Evolutionary conservation across 2,113 vertebrate species (phyloP), one percentile per base, ranked within the genome.

Genomic region (Rhodinocichla rosea): DNA sequence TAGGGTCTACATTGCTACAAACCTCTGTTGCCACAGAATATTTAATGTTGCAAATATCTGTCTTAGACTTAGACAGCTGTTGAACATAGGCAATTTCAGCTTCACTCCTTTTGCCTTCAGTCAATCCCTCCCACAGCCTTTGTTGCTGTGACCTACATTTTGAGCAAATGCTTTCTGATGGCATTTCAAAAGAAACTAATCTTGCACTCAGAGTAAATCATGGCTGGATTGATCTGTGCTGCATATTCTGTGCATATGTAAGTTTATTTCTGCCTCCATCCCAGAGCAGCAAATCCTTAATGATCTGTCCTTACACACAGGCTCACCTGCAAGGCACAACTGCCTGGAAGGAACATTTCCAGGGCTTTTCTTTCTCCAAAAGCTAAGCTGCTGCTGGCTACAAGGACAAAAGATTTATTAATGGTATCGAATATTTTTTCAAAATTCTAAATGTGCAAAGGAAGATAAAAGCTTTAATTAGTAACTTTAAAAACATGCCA

Each of bases 91-190:
- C 86, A 75, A 86, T 90, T 89, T 90, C 85, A 95, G 76, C 76
- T 75, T 86, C 50, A 33, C 79, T 93, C 68, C 83, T 81, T 73
- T 59, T 89, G 47, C 86, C 83, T 93, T 94, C 76, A 87, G 50
- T 81, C 92, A 89, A 4, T 84, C 83, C 39, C 69, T 90, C 65
- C 75, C 70, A 45, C 15, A 65, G 86, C 80, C 88, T 94, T 96
- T 86, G 79, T 96, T 90, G 76, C 86, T 50, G 69, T 97, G 92
- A 95, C 95, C 94, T 96, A 96, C 80, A 96, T 95, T 96, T 73
- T 64, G 73, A 94, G 69, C 86, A 96, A 95, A 96, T 90, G 85
- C 83, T 84, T 96, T 95, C 71, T 90, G 87, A 87, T 87, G 79
- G 76, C 80, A 71, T 97, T 96, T 96, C 90, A 96, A 90, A 78